These are phyloP conservation scores for Neomonachus schauinslandi DNA, from an alignment of 2,113 vertebrate species.

Conservation along the genomic window DNA sequence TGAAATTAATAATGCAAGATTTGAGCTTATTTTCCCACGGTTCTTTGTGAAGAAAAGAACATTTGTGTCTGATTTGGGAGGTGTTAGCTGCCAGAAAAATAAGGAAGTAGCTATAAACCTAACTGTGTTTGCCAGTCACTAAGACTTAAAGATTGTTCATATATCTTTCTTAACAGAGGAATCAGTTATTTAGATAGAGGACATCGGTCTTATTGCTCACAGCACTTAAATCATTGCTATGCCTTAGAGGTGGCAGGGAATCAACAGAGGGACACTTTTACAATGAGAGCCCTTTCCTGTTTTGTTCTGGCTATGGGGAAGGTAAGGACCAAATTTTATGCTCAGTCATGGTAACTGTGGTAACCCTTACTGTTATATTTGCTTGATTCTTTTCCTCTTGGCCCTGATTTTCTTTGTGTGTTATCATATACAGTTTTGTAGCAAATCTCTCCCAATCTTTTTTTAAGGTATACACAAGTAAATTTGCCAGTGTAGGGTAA, in stretches of 20 bases:
- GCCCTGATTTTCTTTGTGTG: neutral
- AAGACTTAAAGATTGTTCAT: neutral
- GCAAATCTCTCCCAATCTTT: neutral
- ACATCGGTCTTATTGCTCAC: neutral
- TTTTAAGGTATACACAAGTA: neutral
- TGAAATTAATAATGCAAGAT: neutral
- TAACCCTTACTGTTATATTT: neutral
- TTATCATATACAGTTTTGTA: neutral
- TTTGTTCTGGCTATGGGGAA: neutral
- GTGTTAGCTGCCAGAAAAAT: neutral
- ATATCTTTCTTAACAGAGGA: neutral
- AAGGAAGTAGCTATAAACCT: neutral
- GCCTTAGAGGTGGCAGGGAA: neutral
- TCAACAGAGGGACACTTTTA: neutral
- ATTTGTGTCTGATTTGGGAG: neutral
- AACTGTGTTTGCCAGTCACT: neutral
- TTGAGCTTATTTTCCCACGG: neutral
- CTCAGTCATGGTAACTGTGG: neutral
- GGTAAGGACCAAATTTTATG: neutral
- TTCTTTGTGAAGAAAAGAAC: neutral
- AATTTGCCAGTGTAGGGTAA: neutral
- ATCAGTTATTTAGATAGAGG: neutral
- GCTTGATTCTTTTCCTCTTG: neutral
- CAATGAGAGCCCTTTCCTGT: constrained; percentile 14
- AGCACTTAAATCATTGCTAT: neutral